Percentiles rank a stretch among this genome's conserved stretches.
Conservation (phyloP, 2,113 vertebrate species). For the Sorex fumeus region DNA sequence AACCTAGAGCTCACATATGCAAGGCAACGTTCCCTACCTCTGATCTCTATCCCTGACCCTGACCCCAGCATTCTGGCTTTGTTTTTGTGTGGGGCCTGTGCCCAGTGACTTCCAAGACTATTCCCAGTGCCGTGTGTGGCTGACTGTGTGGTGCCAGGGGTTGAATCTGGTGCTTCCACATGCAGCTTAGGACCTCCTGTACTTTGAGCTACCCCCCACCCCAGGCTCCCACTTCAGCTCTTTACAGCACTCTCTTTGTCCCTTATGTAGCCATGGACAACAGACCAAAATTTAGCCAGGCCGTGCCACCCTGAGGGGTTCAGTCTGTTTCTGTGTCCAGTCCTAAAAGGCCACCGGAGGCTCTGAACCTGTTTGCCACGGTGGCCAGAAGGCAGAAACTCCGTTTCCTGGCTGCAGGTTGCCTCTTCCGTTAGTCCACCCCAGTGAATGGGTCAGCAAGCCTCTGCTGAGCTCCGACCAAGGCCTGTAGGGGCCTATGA, state of each 20-base stretch:
- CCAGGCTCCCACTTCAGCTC: background rate
- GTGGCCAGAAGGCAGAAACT: background rate
- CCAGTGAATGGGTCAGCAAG: background rate
- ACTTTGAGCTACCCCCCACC: background rate
- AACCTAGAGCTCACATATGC: too few species aligned
- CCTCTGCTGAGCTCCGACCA: background rate
- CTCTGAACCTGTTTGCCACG: background rate
- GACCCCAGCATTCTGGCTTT: too few species aligned
- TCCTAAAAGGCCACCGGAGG: background rate
- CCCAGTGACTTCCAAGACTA: too few species aligned
- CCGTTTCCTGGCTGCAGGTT: background rate
- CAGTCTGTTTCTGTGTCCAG: background rate
- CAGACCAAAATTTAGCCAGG: background rate
- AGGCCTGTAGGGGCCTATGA: background rate
- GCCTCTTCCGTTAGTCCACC: background rate
- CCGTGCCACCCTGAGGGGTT: fast-evolving
- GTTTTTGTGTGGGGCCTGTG: too few species aligned
- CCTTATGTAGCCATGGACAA: background rate
- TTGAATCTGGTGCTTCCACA: too few species aligned
- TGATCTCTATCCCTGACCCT: too few species aligned
- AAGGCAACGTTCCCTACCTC: too few species aligned
- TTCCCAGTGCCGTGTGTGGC: too few species aligned
- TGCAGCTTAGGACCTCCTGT: too few species aligned
- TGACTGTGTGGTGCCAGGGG: too few species aligned
- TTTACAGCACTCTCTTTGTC: background rate